phyloP scores from a whole-genome alignment of 2,888 invertebrate species.

The Rosalia funebris region DNA sequence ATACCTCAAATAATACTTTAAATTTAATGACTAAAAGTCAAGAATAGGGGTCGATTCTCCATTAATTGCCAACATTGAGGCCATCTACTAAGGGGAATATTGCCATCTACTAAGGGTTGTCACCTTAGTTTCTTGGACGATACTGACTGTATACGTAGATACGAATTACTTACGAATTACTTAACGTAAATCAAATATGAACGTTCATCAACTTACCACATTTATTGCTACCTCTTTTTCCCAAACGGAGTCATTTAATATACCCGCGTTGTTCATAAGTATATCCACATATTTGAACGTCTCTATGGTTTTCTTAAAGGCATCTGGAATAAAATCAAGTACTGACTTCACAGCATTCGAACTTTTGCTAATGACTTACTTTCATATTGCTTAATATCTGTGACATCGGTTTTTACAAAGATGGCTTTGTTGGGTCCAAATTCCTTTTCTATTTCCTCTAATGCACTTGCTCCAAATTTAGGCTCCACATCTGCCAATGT shows the following conservation, averaged over 20 bases:
- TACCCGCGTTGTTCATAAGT: conserved; percentile 38
- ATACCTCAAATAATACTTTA: no score
- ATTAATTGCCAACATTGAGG: no score
- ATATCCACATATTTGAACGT: background rate
- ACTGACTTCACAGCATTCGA: background rate
- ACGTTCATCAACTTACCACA: no score
- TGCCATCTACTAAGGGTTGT: no score
- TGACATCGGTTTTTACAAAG: conserved; percentile 46
- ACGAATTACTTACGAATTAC: no score
- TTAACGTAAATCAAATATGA: no score
- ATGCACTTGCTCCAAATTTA: conserved; percentile 30
- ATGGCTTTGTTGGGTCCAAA: conserved; percentile 44
- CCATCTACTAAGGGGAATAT: no score
- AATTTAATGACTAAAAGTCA: no score
- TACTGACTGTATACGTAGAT: no score
- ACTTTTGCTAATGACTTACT: background rate
- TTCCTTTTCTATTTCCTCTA: conserved; percentile 40
- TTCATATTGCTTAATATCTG: conserved; percentile 5
- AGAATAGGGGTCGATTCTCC: no score
- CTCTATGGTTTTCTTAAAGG: conserved; percentile 26
- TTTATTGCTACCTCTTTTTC: conserved; percentile 35
- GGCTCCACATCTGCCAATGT: conserved; percentile 43
- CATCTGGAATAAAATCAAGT: conserved; percentile 21
- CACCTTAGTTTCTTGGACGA: no score
- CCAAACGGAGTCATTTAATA: conserved; percentile 34